These are phyloP conservation scores for Drosophila nannoptera DNA, from an alignment of 1,140 invertebrate genomes.

Conservation along the genomic window DNA sequence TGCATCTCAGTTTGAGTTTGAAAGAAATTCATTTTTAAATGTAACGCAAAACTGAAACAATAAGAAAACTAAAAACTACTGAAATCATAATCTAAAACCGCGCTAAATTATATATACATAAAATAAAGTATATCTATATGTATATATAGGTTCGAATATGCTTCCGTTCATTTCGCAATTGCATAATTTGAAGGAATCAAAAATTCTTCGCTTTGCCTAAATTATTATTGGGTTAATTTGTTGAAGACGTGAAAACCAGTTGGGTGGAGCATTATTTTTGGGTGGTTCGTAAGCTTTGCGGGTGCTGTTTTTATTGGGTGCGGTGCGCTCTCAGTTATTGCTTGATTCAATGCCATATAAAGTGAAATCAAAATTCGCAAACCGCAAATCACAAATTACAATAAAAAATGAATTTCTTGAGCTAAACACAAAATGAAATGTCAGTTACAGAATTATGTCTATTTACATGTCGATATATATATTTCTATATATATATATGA, in stretches of 20 bases:
- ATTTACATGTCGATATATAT: slow-evolving; percentile 21
- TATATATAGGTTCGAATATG: background rate
- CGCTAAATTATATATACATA: slow-evolving; percentile 24
- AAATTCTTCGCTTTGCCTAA: background rate
- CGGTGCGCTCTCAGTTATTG: slow-evolving; percentile 45
- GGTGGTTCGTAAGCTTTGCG: slow-evolving; percentile 18
- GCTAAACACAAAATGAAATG: slow-evolving; percentile 72
- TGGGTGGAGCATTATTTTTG: slow-evolving; percentile 20
- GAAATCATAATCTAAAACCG: slow-evolving; percentile 12
- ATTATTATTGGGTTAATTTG: slow-evolving; percentile 21
- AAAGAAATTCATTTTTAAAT: slow-evolving; percentile 77
- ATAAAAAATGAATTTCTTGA: slow-evolving; percentile 74
- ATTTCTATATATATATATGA: slow-evolving; percentile 7
- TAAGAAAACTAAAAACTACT: slow-evolving; percentile 11
- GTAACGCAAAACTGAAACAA: slow-evolving; percentile 53
- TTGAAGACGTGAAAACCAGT: slow-evolving; percentile 24
- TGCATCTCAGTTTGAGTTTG: slow-evolving; percentile 76
- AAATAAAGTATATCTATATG: slow-evolving; percentile 15
- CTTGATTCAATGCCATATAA: slow-evolving; percentile 35
- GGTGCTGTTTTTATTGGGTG: slow-evolving; percentile 31
- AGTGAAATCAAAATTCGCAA: slow-evolving; percentile 31
- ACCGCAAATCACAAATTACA: slow-evolving; percentile 44
- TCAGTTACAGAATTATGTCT: slow-evolving; percentile 1
- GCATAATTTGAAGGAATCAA: too few species aligned
- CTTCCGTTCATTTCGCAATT: too few species aligned